Conservation (phyloP, 2,888 invertebrate genomes). For the Mechanitis messenoides region DNA sequence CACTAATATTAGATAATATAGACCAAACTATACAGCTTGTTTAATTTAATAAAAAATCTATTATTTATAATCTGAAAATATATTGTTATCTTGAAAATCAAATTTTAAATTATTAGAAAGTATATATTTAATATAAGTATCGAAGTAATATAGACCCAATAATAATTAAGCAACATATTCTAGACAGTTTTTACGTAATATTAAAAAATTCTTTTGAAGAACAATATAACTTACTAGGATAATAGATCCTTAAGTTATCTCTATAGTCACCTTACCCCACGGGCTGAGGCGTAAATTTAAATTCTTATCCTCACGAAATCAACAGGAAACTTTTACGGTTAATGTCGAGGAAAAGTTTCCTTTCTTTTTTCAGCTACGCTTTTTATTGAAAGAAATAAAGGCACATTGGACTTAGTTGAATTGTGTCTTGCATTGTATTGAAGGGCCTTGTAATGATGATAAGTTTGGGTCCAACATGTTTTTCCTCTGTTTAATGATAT, state of each 20-base stretch:
- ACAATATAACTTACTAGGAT: background rate
- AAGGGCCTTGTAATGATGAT: constrained; percentile 18
- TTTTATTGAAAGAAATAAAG: constrained; percentile 30
- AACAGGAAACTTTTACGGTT: constrained; percentile 31
- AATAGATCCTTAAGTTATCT: constrained; percentile 16
- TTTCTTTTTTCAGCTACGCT: constrained; percentile 25
- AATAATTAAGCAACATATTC: too few species aligned
- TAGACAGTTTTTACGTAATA: background rate
- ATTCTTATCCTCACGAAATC: constrained; percentile 30
- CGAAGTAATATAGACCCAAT: too few species aligned
- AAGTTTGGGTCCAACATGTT: constrained; percentile 9
- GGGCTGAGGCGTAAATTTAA: constrained; percentile 21
- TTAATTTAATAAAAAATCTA: too few species aligned
- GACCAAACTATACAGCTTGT: background rate
- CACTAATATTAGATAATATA: background rate
- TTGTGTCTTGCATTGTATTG: constrained; percentile 20
- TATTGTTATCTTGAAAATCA: too few species aligned
- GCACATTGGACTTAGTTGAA: constrained; percentile 22
- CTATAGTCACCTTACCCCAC: constrained; percentile 15
- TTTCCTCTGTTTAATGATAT: background rate
- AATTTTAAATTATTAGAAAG: too few species aligned
- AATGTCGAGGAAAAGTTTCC: constrained; percentile 22
- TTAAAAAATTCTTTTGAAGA: background rate
- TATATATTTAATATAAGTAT: too few species aligned
- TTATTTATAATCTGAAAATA: too few species aligned